A percentile compares a stretch with the other conserved stretches of the same genome.
Conservation (phyloP, 2,113 vertebrate genomes). For the Indicator indicator region DNA sequence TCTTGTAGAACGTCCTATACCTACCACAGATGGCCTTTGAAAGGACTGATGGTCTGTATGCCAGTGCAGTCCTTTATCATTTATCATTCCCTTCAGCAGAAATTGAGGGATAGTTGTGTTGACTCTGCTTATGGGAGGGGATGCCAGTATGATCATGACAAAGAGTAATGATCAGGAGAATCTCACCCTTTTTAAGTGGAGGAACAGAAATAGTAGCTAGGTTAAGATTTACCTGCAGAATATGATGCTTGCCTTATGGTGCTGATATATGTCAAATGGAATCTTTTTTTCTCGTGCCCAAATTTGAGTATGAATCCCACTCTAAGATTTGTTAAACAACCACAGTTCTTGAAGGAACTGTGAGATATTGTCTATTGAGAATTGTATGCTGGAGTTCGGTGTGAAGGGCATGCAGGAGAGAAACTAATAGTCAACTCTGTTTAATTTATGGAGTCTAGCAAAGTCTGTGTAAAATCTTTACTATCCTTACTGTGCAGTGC, state of each 20-base stretch:
- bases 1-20: not conserved
- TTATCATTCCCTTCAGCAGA: not conserved
- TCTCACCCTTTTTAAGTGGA: not conserved
- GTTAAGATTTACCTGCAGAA: not conserved
- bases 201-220: not conserved
- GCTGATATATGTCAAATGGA: not conserved
- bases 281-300: not conserved
- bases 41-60: not conserved
- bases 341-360: not conserved
- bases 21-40: not conserved
- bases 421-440: not conserved
- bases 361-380: not conserved
- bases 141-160: not conserved
- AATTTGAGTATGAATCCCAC: not conserved
- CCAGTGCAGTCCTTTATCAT: not conserved
- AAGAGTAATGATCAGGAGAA: not conserved
- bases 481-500: not conserved
- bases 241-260: not conserved
- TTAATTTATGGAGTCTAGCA: not conserved
- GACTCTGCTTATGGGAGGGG: not conserved
- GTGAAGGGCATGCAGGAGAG: not conserved
- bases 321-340: not conserved
- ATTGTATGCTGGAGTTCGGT: not conserved
- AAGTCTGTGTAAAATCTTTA: not conserved
- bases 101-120: not conserved